phyloP scores from a whole-genome alignment of 1,140 invertebrate species.

The Maniola jurtina region DNA sequence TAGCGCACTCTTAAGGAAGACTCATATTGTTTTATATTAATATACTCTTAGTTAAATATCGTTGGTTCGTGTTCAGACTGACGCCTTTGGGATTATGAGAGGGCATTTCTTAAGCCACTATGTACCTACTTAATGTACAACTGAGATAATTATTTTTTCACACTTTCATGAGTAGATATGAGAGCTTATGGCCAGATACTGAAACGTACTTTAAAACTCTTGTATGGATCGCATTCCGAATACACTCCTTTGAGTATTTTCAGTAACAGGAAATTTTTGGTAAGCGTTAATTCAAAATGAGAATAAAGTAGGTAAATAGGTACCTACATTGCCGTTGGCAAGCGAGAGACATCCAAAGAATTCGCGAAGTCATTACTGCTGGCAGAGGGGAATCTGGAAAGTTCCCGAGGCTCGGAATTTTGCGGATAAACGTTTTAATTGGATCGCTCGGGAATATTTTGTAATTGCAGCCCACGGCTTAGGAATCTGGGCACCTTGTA shows the following conservation, averaged over 20 bases:
- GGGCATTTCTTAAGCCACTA: constrained; percentile 18
- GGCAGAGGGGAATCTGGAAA: constrained; percentile 52
- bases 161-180: too few relatives aligned
- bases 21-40: constrained; percentile 73
- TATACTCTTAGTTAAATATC: constrained; percentile 70
- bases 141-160: too few relatives aligned
- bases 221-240: too few relatives aligned
- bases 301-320: constrained; percentile 40
- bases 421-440: constrained; percentile 76
- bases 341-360: constrained; percentile 60
- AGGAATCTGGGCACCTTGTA: constrained; percentile 33
- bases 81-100: constrained; percentile 41
- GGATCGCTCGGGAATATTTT: constrained; percentile 70
- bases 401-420: constrained; percentile 63
- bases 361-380: constrained; percentile 55
- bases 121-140: not conserved
- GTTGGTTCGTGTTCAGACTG: constrained; percentile 41
- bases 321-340: constrained; percentile 1
- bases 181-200: too few relatives aligned
- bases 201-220: too few relatives aligned
- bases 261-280: not conserved
- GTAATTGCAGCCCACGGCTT: constrained; percentile 57
- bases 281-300: constrained; percentile 5
- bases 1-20: constrained; percentile 66
- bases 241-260: not conserved